Percentiles rank a stretch among this genome's conserved stretches.
These are phyloP conservation scores for Morone chrysops DNA, from an alignment of 2,113 vertebrate species.

Conservation along the genomic window DNA sequence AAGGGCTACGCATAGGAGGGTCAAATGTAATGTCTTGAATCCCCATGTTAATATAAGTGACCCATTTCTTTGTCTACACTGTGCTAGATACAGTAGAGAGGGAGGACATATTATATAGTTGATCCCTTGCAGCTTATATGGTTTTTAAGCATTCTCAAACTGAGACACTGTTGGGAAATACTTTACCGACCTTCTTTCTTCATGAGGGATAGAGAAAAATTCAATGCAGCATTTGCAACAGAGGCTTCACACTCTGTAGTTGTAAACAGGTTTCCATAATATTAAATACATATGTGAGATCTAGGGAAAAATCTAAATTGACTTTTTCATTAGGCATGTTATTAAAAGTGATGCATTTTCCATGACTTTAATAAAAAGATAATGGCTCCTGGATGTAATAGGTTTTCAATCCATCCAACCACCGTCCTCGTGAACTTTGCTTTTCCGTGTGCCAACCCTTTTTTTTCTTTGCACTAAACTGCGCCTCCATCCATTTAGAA, in stretches of 20 bases:
- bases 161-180: not conserved
- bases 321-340: constrained; percentile 14
- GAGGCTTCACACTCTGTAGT: not conserved
- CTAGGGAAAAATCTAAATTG: not conserved
- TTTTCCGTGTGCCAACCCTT: not conserved
- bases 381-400: not conserved
- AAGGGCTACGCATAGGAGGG: constrained; percentile 57
- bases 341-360: constrained; percentile 14
- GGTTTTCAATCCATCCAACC: not conserved
- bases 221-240: not conserved
- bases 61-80: constrained; percentile 72
- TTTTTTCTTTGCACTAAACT: not conserved
- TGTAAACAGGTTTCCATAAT: not conserved
- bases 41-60: constrained; percentile 61
- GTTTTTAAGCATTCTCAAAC: not conserved
- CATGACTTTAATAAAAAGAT: constrained; percentile 8
- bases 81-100: constrained; percentile 65
- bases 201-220: not conserved
- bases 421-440: not conserved
- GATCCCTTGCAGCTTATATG: constrained; percentile 17
- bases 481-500: constrained; percentile 27
- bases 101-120: constrained; percentile 23
- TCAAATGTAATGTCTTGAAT: constrained; percentile 70
- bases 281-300: not conserved
- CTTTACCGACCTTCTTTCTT: not conserved